phyloP scores from a whole-genome alignment of 2,113 vertebrate genomes.

The Poicephalus gulielmi region DNA sequence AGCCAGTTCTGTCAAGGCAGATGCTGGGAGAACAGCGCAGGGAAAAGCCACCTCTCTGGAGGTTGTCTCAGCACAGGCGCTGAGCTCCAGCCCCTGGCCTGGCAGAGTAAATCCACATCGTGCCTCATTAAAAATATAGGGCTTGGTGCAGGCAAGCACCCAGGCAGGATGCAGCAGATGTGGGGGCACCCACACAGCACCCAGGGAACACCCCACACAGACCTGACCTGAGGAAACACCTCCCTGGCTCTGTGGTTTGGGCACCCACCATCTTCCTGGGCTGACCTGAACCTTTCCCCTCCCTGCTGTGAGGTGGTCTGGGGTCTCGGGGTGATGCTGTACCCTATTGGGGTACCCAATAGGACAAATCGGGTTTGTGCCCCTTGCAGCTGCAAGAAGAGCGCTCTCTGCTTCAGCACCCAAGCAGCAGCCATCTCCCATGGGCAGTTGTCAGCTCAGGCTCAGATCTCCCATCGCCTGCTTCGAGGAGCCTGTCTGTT shows the following conservation, averaged over 20 bases:
- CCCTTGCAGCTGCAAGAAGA: background rate
- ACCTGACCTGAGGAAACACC: background rate
- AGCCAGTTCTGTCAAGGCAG: background rate
- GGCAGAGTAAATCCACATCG: background rate
- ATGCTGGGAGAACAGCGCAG: background rate
- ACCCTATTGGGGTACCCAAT: background rate
- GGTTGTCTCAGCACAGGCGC: background rate
- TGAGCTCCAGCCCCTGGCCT: background rate
- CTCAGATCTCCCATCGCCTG: background rate
- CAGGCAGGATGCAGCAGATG: fast-evolving
- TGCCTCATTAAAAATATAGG: background rate
- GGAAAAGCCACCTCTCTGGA: background rate
- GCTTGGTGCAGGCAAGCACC: background rate
- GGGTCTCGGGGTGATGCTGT: background rate
- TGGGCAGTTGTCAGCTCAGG: background rate
- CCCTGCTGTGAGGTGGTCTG: fast-evolving
- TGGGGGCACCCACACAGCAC: background rate
- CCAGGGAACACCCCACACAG: background rate
- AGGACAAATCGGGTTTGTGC: background rate
- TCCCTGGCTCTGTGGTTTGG: background rate
- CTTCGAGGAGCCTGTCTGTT: background rate
- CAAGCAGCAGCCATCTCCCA: fast-evolving
- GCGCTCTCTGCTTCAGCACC: background rate
- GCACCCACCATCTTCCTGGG: background rate
- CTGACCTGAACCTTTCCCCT: background rate